Evolutionary conservation across 2,797 vertebrate species (phyloP).

Genomic region (Trachops cirrhosus): DNA sequence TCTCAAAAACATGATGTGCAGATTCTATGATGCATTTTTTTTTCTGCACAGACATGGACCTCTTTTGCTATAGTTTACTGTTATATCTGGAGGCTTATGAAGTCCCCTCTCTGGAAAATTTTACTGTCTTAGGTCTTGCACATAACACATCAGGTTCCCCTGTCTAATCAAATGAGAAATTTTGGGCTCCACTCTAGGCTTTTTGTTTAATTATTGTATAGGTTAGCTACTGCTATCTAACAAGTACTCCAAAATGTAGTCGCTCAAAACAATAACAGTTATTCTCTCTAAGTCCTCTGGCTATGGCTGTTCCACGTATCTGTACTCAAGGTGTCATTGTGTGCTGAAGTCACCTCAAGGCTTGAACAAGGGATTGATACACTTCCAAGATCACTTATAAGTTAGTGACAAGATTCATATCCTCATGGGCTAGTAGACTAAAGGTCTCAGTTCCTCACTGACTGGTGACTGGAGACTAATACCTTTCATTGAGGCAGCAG

Average conservation of each 20-base stretch:
- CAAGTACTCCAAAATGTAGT: not conserved
- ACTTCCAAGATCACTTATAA: not conserved
- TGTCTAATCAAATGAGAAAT: not conserved
- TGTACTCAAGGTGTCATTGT: not conserved
- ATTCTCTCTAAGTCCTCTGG: not conserved
- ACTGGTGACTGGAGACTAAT: not conserved
- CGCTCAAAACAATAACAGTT: not conserved
- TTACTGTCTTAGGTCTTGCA: not conserved
- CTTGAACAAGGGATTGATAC: not conserved
- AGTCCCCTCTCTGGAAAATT: not conserved
- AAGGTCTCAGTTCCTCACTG: not conserved
- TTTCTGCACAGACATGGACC: not conserved
- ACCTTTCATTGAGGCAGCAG: not conserved
- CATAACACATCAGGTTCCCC: not conserved
- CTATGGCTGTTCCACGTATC: not conserved
- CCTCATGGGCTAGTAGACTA: not conserved
- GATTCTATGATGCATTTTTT: not conserved
- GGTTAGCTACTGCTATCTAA: not conserved
- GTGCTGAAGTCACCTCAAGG: not conserved
- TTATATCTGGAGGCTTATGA: not conserved
- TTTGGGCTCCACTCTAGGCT: not conserved
- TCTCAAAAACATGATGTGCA: not conserved
- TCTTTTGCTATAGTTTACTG: not conserved
- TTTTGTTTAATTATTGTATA: not conserved
- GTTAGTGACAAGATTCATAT: not conserved